A percentile compares a stretch with the other conserved stretches of the same genome.
Evolutionary conservation across 2,888 invertebrate genomes (phyloP).

Genomic region (Epistrophe eligans): DNA sequence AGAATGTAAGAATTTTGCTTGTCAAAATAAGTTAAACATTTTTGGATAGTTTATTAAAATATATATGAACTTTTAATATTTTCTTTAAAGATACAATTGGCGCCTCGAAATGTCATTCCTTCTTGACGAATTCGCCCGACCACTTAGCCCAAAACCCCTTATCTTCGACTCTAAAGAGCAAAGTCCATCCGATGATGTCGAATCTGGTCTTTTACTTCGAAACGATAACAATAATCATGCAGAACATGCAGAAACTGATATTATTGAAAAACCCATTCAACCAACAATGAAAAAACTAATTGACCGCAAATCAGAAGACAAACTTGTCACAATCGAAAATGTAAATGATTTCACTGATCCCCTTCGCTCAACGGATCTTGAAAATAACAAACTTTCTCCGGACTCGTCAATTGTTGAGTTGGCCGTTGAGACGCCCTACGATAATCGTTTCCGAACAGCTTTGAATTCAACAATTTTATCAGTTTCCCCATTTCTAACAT

Average conservation of each 20-base stretch:
- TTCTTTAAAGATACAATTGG: slow-evolving; percentile 90
- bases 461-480: slow-evolving; percentile 90
- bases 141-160: slow-evolving; percentile 86
- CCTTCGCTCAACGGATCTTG: slow-evolving; percentile 85
- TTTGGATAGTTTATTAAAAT: not conserved
- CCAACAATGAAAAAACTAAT: slow-evolving; percentile 72
- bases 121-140: slow-evolving; percentile 93
- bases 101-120: slow-evolving; percentile 95
- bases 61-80: not conserved
- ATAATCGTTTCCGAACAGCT: slow-evolving; percentile 90
- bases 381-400: slow-evolving; percentile 83
- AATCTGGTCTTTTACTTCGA: slow-evolving; percentile 45
- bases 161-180: slow-evolving; percentile 84
- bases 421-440: slow-evolving; percentile 86
- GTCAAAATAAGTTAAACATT: too few species aligned
- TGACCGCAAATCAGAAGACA: slow-evolving; percentile 83
- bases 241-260: slow-evolving; percentile 59
- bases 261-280: slow-evolving; percentile 12
- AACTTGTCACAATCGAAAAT: slow-evolving; percentile 85
- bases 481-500: slow-evolving; percentile 93
- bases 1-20: too few species aligned
- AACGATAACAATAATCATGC: slow-evolving; percentile 67
- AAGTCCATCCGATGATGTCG: slow-evolving; percentile 79
- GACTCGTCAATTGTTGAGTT: slow-evolving; percentile 80
- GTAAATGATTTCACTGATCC: slow-evolving; percentile 93